Percentiles rank a stretch among this genome's conserved stretches.
Evolutionary conservation across 2,888 invertebrate species (phyloP).

Genomic region (Aporophyla lueneburgensis): DNA sequence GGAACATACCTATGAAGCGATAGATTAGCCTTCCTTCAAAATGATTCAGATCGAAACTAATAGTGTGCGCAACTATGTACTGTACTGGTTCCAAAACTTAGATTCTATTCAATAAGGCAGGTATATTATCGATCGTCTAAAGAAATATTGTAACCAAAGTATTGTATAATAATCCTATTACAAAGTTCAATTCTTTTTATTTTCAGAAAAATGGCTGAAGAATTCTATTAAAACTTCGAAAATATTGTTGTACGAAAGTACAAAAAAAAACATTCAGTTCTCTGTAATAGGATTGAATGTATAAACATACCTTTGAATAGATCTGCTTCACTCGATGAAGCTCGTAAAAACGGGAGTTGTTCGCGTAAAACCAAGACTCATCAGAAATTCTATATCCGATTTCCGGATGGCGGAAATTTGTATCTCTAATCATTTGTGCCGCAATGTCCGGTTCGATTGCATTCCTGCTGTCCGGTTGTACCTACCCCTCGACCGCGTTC

Average conservation of each 20-base stretch:
- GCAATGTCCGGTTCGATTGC: constrained; percentile 11
- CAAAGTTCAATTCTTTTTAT: background rate
- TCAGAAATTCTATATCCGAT: constrained; percentile 29
- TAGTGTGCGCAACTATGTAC: too few species aligned
- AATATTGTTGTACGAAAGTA: constrained; percentile 19
- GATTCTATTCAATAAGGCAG: too few species aligned
- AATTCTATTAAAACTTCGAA: constrained; percentile 15
- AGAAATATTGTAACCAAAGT: background rate
- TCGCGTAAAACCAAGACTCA: background rate
- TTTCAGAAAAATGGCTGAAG: background rate
- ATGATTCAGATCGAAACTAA: too few species aligned
- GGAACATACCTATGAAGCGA: too few species aligned
- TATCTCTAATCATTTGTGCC: constrained; percentile 10
- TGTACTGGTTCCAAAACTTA: background rate
- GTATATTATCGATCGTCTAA: background rate
- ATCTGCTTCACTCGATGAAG: constrained; percentile 2
- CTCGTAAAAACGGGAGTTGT: background rate
- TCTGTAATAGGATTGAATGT: constrained; percentile 8
- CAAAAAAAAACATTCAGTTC: background rate
- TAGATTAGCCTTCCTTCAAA: too few species aligned
- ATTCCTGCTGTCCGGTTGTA: background rate
- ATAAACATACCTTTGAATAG: background rate
- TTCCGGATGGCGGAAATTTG: constrained; percentile 11
- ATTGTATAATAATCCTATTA: constrained; percentile 19
- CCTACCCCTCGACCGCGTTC: background rate